Evolutionary conservation across 2,113 vertebrate genomes (phyloP).

Genomic region (Forbesichthys agassizii): DNA sequence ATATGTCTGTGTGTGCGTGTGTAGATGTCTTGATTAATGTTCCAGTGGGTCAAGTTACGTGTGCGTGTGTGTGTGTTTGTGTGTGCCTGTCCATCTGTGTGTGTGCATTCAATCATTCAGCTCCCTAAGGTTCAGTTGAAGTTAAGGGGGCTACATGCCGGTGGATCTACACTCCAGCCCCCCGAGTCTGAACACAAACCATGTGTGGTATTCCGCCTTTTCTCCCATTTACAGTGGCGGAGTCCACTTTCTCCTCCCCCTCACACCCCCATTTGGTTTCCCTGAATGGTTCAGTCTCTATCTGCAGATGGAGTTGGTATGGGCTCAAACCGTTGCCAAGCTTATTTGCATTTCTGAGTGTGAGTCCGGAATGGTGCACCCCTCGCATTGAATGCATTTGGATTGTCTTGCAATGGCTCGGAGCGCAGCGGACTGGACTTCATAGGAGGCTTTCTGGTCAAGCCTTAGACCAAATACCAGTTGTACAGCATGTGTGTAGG

Average conservation of each 20-base stretch:
- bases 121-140: slow-evolving; percentile 48
- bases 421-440: background rate
- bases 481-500: background rate
- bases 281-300: slow-evolving; percentile 47
- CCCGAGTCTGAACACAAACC: slow-evolving; percentile 52
- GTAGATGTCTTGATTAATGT: slow-evolving; percentile 54
- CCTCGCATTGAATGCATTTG: slow-evolving; percentile 21
- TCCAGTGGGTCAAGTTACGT: slow-evolving; percentile 59
- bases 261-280: slow-evolving; percentile 33
- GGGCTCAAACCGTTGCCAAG: slow-evolving; percentile 48
- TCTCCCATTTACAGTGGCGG: slow-evolving; percentile 32
- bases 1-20: slow-evolving; percentile 21
- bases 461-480: background rate
- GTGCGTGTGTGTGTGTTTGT: slow-evolving; percentile 16
- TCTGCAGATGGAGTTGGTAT: slow-evolving; percentile 36
- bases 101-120: slow-evolving; percentile 6
- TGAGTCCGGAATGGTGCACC: slow-evolving; percentile 24
- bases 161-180: slow-evolving; percentile 44
- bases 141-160: slow-evolving; percentile 32
- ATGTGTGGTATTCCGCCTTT: slow-evolving; percentile 56
- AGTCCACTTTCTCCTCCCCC: slow-evolving; percentile 45
- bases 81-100: slow-evolving; percentile 1
- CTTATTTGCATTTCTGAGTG: slow-evolving; percentile 21
- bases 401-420: slow-evolving; percentile 3
- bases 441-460: slow-evolving; percentile 7